Conservation (phyloP, 2,113 vertebrate genomes). For the Monarcha castaneiventris region DNA sequence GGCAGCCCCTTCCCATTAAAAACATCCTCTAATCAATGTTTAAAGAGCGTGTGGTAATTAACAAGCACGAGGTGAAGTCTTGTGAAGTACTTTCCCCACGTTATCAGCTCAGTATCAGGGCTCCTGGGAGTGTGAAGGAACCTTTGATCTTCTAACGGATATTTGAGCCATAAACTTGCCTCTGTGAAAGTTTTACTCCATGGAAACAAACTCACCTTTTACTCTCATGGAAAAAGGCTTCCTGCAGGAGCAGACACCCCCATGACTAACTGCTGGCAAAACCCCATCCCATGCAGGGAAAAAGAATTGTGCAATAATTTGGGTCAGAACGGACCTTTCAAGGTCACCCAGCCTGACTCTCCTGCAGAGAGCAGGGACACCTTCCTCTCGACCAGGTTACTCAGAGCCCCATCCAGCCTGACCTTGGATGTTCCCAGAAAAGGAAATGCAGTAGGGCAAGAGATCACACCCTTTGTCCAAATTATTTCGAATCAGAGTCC, state of each 20-base stretch:
- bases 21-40: conserved; percentile 14
- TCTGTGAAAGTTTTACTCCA: neutral
- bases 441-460: accelerated
- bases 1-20: neutral
- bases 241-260: neutral
- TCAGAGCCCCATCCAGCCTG: neutral
- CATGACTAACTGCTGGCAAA: neutral
- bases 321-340: neutral
- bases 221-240: neutral
- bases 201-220: neutral
- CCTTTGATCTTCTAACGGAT: conserved; percentile 38
- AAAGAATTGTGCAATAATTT: neutral
- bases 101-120: neutral
- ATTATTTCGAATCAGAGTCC: neutral
- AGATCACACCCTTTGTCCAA: neutral
- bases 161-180: neutral
- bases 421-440: neutral
- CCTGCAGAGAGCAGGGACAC: neutral
- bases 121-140: neutral
- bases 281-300: neutral
- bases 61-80: neutral
- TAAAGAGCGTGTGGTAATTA: conserved; percentile 20
- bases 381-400: neutral
- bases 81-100: neutral
- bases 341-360: accelerated